Evolutionary conservation across 2,113 vertebrate species (phyloP).

Genomic region (Condylura cristata): DNA sequence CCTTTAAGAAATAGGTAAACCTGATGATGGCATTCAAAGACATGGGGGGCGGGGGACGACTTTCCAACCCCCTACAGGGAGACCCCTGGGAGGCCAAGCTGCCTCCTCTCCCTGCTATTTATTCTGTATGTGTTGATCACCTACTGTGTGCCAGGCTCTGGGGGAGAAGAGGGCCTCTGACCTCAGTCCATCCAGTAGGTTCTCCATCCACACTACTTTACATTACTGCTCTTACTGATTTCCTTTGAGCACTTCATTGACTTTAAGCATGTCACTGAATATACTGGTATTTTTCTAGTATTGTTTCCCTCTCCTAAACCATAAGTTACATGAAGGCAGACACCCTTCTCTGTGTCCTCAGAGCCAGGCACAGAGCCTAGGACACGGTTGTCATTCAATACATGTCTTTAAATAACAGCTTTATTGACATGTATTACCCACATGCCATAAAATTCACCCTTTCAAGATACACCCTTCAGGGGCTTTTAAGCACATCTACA

Average conservation of each 20-base stretch:
- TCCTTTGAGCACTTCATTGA: background rate
- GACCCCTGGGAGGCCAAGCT: background rate
- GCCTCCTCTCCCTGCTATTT: background rate
- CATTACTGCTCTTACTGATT: too few species aligned
- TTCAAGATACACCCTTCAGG: background rate
- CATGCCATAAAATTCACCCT: background rate
- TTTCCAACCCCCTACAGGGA: background rate
- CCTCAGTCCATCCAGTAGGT: too few species aligned
- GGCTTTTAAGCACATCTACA: background rate
- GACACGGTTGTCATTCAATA: background rate
- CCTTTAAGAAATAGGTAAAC: background rate
- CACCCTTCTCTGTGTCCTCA: background rate
- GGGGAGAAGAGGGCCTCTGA: background rate
- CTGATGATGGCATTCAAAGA: background rate
- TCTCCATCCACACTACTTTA: background rate
- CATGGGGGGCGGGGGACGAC: background rate
- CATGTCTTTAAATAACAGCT: background rate
- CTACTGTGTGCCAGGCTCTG: background rate
- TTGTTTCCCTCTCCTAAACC: background rate
- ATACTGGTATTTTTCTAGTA: background rate
- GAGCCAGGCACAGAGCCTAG: background rate
- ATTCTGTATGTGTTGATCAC: background rate
- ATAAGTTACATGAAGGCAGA: background rate
- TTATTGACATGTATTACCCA: background rate
- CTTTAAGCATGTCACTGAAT: too few species aligned